Percentiles rank a stretch among this genome's conserved stretches.
Conservation (phyloP, 2,888 invertebrate genomes). For the Pachymerium ferrugineum region DNA sequence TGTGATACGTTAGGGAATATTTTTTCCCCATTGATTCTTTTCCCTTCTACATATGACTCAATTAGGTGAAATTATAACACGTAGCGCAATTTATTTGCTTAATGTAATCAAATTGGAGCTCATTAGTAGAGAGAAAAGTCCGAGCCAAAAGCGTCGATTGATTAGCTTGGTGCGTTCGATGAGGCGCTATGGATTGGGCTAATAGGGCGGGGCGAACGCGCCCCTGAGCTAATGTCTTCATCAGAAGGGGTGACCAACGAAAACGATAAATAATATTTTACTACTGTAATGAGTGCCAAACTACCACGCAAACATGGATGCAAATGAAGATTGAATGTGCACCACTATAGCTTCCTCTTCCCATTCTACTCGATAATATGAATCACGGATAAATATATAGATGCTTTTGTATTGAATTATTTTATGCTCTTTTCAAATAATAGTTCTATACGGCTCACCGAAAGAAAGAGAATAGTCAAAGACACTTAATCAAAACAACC, state of each 20-base stretch:
- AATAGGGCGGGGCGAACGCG: constrained; percentile 11
- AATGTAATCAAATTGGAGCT: constrained; percentile 32
- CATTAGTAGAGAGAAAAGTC: constrained; percentile 23
- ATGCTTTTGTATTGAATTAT: too few species aligned
- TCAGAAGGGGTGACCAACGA: not conserved
- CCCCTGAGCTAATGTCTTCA: constrained; percentile 1
- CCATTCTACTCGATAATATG: not conserved
- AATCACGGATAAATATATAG: not conserved
- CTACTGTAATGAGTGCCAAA: constrained; percentile 18
- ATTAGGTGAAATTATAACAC: constrained; percentile 29
- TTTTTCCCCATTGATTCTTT: not conserved
- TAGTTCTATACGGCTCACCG: too few species aligned
- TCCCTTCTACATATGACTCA: constrained; percentile 28
- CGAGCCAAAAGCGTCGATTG: not conserved
- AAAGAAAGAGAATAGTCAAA: too few species aligned
- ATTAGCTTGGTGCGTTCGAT: not conserved
- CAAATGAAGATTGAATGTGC: constrained; percentile 1
- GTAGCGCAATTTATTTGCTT: constrained; percentile 14
- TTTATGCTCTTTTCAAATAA: too few species aligned
- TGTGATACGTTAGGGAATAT: not conserved
- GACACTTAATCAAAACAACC: too few species aligned
- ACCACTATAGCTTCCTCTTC: not conserved
- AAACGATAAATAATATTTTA: constrained; percentile 10
- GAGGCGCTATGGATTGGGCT: constrained; percentile 14
- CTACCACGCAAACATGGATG: constrained; percentile 15